A percentile compares a stretch with the other conserved stretches of the same genome.
Conservation (phyloP, 2,113 vertebrate species). For the Pomatorhinus ruficollis region DNA sequence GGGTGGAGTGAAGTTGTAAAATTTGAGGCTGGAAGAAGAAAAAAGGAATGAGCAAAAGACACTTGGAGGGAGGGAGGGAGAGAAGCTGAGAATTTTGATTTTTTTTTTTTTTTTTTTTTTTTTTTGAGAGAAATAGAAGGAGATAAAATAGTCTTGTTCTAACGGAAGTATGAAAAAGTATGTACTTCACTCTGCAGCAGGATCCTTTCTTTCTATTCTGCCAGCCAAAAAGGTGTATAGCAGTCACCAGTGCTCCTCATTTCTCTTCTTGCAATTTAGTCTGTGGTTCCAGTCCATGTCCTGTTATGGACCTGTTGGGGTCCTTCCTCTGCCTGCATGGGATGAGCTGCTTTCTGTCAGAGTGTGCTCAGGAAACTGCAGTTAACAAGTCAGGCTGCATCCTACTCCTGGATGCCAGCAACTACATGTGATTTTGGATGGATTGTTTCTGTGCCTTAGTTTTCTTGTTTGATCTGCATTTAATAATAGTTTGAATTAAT, state of each 20-base stretch:
- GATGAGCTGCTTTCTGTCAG: neutral
- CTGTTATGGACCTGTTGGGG: neutral
- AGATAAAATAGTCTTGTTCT: neutral
- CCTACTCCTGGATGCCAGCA: neutral
- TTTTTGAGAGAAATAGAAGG: neutral
- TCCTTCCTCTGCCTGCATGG: neutral
- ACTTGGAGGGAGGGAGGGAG: neutral
- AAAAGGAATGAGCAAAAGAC: neutral
- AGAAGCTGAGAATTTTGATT: neutral
- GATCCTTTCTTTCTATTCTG: neutral
- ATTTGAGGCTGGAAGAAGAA: neutral
- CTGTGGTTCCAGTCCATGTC: neutral
- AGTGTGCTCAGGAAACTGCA: neutral
- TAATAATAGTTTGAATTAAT: neutral
- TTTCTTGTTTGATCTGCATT: neutral
- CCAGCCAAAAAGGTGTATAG: neutral
- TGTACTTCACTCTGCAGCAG: neutral
- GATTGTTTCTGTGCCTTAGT: neutral
- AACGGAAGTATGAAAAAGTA: neutral
- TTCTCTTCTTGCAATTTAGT: neutral
- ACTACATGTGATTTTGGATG: neutral
- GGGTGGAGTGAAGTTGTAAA: neutral
- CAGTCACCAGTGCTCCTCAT: accelerated
- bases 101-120: too few relatives aligned
- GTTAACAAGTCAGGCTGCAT: neutral